Evolutionary conservation across 2,888 invertebrate species (phyloP), one percentile per base, ranked within the genome.

Genomic region (Sylvicola cinctus): DNA sequence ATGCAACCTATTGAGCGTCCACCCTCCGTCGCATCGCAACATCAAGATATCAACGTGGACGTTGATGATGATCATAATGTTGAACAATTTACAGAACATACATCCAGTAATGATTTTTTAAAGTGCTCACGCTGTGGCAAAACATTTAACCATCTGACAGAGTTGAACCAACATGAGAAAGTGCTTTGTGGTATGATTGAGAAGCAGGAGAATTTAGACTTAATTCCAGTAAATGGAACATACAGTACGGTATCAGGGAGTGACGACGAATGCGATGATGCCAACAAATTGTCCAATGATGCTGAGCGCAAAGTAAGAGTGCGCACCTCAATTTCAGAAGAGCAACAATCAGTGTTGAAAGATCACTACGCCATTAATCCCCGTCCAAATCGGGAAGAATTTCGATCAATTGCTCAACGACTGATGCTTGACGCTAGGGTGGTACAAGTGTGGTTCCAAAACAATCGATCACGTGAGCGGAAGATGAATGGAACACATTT

Each of bases 401-500:
- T 96, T 45, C 76, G 79, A 34, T 71, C 78, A 51, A 85, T 98
- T 45, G 91, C 91, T 3, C 72, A 79, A 14, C 66, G 65, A 39
- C 65, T 76, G 29, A 74, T 75, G 34, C 72, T 77, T 45, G 77
- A 76, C 36, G 74, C 77, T 29, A 63, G 84, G 37, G 83, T 84
- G 2, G 80, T 83, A 3, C 78, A 91, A 63, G 93, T 91, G 5
- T 93, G 93, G 91, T 93, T 93, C 54, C 93, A 93, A 61, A 93
- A 93, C 55, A 85, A 84, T 42, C 68, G 91, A 41, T 91, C 91
- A 1, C 68, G 88, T 34, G 87, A 87, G 49, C 70, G 88, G 31
- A 69, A 85, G 44, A 55, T 70, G 58, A 65, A 64, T 26, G 63
- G 58, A 40, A 49, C 49, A 4, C 42, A 54, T 30, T 49, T 44